Evolutionary conservation across 2,113 vertebrate species (phyloP), one percentile per base, ranked within the genome.

Genomic region (Agapornis roseicollis): DNA sequence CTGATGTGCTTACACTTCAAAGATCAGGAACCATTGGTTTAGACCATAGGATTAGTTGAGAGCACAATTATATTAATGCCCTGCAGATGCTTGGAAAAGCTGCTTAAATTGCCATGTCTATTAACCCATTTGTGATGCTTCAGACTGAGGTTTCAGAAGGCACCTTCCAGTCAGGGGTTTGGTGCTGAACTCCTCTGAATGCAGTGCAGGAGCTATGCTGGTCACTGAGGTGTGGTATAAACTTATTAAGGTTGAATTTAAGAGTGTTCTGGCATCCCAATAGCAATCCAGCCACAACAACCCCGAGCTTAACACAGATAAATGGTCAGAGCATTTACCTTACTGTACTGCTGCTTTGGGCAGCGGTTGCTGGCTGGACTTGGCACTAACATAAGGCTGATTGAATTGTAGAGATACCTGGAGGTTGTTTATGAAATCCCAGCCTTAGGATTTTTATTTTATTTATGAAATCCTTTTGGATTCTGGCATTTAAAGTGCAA

Each of bases 401-500:
- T 72, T 76, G 86, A 31, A 4, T 72, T 53, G 44, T 17, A 60
- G 49, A 64, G 72, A 60, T 80, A 85, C 91, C 93, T 87, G 15
- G 63, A 65, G 83, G 90, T 71, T 86, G 64, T 90, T 91, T 90
- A 47, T 93, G 85, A 93, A 95, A 96, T 79, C 64, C 27, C 52
- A 93, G 88, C 79, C 53, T 88, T n/a, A 55, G 56, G 56, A 35
- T 35, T 58, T 58, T 58, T 35, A 58, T 58, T 58, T 58, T 58
- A 72, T 69, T 56, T 94, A 44, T 80, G 5, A 93, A 93, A 91
- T 90, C 64, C 72, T 89, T 90, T 92, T 77, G 77, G 69, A 69
- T 90, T 14, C 61, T 88, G 70, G 77, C 46, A 68, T 78, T 70
- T 60, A 31, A 91, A 96, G 78, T 20, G 33, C 74, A 87, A 88